phyloP scores from a whole-genome alignment of 2,797 vertebrate species.

The Tapera naevia region DNA sequence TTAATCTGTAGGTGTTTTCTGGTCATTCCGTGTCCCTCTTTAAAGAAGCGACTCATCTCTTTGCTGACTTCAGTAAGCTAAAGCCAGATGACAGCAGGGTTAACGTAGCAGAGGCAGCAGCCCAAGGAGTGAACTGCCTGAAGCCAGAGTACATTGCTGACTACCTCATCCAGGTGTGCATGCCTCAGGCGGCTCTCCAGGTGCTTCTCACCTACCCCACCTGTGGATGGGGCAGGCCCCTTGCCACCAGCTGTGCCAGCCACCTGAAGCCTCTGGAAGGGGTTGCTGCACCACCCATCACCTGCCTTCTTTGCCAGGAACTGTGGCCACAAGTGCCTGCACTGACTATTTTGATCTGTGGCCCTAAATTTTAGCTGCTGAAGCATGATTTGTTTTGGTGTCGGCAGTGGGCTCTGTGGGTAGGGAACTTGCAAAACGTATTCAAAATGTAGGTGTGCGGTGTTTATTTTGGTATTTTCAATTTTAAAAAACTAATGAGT shows the following conservation, averaged over 20 bases:
- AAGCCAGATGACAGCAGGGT: conserved; percentile 85
- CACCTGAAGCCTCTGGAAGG: background rate
- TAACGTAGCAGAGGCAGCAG: conserved; percentile 81
- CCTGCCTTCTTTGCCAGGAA: background rate
- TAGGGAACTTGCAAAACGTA: background rate
- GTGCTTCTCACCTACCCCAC: background rate
- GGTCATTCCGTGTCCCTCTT: conserved; percentile 82
- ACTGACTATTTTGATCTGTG: background rate
- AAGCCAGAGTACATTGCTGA: conserved; percentile 96
- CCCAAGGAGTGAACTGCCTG: conserved; percentile 87
- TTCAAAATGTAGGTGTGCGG: background rate
- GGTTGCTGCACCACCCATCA: accelerated
- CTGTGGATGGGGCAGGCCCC: background rate
- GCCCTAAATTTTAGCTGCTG: background rate
- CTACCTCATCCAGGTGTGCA: conserved; percentile 91
- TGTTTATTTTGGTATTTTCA: background rate
- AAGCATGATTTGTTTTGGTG: background rate
- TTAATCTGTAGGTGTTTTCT: conserved; percentile 84
- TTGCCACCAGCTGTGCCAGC: background rate
- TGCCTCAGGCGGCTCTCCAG: accelerated
- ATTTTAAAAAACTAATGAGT: background rate
- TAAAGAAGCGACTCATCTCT: conserved; percentile 89
- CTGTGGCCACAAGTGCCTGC: background rate
- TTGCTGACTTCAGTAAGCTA: conserved; percentile 90
- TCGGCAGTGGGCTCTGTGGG: background rate